Conservation (phyloP, 1,140 invertebrate genomes). For the Fopius arisanus region DNA sequence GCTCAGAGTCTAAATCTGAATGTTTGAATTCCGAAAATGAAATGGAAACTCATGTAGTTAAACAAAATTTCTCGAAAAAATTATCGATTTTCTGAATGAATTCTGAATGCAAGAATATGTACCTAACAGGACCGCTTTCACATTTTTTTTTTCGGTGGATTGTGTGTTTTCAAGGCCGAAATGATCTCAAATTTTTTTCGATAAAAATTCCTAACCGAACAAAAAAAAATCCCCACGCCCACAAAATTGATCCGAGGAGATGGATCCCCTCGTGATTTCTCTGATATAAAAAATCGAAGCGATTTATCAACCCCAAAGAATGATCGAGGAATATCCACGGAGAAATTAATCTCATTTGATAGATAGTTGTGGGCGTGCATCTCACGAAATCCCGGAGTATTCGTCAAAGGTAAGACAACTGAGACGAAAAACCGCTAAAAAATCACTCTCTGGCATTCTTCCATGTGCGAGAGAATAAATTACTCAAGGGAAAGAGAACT, state of each 20-base stretch:
- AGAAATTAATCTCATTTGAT: slow-evolving; percentile 2
- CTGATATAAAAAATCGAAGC: background rate
- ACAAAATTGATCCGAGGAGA: background rate
- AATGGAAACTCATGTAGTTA: too few relatives aligned
- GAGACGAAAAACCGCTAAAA: background rate
- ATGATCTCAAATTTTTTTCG: too few relatives aligned
- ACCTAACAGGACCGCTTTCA: too few relatives aligned
- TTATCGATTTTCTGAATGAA: too few relatives aligned
- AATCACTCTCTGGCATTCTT: background rate
- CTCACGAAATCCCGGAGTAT: background rate
- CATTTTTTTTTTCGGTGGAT: too few relatives aligned
- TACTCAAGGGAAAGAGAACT: slow-evolving; percentile 24
- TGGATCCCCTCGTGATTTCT: background rate
- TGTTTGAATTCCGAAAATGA: too few relatives aligned
- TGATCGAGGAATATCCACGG: background rate
- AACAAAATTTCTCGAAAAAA: too few relatives aligned
- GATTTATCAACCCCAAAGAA: background rate
- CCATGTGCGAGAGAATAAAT: background rate
- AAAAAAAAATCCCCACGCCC: background rate
- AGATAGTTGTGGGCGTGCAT: background rate
- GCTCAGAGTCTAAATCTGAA: too few relatives aligned
- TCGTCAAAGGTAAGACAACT: background rate
- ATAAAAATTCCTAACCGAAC: too few relatives aligned
- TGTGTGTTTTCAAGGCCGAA: too few relatives aligned
- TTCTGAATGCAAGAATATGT: too few relatives aligned